Conservation (phyloP, 2,797 vertebrate genomes). For the Gastrophryne carolinensis region DNA sequence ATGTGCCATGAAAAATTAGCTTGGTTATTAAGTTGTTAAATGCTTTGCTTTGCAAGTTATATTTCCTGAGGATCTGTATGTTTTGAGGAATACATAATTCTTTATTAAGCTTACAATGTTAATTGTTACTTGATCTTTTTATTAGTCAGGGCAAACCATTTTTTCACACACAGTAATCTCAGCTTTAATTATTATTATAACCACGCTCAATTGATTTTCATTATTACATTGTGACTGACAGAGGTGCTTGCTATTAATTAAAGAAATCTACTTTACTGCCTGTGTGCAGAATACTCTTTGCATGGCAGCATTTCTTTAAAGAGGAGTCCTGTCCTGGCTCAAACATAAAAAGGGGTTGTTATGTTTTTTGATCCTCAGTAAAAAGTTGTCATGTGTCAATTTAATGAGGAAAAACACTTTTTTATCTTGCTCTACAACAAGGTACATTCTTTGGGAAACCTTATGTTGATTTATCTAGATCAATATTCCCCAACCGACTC, state of each 20-base stretch:
- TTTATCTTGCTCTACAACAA: too few species aligned
- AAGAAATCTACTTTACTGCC: not conserved
- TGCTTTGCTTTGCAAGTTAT: not conserved
- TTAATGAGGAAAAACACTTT: too few species aligned
- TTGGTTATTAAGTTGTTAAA: too few species aligned
- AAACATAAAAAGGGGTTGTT: too few species aligned
- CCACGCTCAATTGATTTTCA: constrained; percentile 25
- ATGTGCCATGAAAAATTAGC: too few species aligned
- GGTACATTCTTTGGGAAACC: too few species aligned
- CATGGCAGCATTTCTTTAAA: too few species aligned
- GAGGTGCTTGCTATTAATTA: constrained; percentile 29
- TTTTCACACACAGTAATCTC: not conserved
- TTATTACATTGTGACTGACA: constrained; percentile 34
- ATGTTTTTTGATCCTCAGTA: too few species aligned
- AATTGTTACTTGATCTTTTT: constrained; percentile 3
- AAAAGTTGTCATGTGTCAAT: too few species aligned
- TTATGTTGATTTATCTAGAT: too few species aligned
- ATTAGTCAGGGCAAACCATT: not conserved
- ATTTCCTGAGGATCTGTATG: not conserved
- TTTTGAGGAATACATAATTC: not conserved
- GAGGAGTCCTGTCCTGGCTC: too few species aligned
- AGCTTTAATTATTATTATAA: constrained; percentile 17
- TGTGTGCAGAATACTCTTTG: not conserved
- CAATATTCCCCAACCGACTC: too few species aligned
- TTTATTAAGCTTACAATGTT: not conserved